Conservation (phyloP, 2,888 invertebrate genomes). For the Homarus gammarus region DNA sequence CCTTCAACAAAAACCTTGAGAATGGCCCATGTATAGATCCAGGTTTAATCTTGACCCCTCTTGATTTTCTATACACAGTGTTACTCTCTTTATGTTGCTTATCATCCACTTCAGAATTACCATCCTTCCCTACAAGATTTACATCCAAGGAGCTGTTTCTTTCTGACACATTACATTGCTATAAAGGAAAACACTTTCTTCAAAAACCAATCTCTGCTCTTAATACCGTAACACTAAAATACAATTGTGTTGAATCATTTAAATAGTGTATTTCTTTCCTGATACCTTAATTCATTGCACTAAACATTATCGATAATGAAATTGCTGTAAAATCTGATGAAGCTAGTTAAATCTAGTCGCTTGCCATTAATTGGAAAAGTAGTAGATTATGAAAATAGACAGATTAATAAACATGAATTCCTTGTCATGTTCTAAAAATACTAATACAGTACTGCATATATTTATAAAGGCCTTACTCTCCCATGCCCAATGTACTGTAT, state of each 20-base stretch:
- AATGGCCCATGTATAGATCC: conserved; percentile 49
- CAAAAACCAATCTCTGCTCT: no score
- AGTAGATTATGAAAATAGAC: no score
- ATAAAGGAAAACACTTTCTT: neutral
- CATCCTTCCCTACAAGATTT: neutral
- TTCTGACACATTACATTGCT: neutral
- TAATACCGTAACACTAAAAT: no score
- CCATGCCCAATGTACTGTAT: neutral
- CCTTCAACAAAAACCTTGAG: conserved; percentile 36
- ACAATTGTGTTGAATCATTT: no score
- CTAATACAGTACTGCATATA: neutral
- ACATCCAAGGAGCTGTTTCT: neutral
- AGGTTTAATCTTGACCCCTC: neutral
- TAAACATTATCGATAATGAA: no score
- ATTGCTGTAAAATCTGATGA: no score
- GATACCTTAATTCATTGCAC: no score
- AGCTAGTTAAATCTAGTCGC: no score
- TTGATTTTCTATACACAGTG: neutral
- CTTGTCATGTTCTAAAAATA: no score
- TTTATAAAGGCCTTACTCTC: neutral
- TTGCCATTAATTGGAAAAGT: no score
- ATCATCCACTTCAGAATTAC: neutral
- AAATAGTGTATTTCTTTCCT: neutral
- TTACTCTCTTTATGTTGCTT: neutral
- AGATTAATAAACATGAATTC: no score